Conservation (phyloP, 2,797 vertebrate species). For the Nyctibius grandis region DNA sequence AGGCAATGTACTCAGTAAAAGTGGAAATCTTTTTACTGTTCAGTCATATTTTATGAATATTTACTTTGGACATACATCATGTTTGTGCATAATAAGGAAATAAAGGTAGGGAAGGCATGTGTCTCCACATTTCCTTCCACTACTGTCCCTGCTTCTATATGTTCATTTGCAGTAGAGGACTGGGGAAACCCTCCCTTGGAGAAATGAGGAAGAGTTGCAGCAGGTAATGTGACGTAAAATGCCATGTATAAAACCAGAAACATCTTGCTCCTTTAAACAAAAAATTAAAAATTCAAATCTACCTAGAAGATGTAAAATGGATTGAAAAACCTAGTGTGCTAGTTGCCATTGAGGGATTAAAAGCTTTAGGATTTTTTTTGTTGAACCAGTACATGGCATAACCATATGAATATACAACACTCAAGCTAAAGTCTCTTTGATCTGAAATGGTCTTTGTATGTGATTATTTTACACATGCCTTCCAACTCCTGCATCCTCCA, state of each 20-base stretch:
- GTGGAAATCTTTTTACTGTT: neutral
- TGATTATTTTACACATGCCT: accelerated
- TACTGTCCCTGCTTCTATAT: neutral
- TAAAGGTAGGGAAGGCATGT: neutral
- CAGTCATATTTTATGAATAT: neutral
- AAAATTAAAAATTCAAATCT: no score
- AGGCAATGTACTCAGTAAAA: neutral
- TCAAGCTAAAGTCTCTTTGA: neutral
- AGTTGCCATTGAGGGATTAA: neutral
- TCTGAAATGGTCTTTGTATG: neutral
- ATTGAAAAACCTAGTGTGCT: neutral
- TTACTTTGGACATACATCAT: accelerated
- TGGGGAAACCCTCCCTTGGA: neutral
- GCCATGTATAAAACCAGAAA: neutral
- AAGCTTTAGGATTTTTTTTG: neutral
- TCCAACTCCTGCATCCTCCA: neutral
- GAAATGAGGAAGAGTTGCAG: neutral
- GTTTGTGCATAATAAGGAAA: neutral
- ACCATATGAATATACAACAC: neutral
- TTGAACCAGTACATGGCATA: neutral
- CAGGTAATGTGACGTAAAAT: neutral
- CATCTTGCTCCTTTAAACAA: neutral
- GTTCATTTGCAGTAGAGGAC: neutral
- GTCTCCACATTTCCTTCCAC: neutral
- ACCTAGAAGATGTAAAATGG: neutral